Base-by-base conservation (phyloP, 37 sponge, comb jelly and placozoan genomes). In the Crambe crambe region DNA sequence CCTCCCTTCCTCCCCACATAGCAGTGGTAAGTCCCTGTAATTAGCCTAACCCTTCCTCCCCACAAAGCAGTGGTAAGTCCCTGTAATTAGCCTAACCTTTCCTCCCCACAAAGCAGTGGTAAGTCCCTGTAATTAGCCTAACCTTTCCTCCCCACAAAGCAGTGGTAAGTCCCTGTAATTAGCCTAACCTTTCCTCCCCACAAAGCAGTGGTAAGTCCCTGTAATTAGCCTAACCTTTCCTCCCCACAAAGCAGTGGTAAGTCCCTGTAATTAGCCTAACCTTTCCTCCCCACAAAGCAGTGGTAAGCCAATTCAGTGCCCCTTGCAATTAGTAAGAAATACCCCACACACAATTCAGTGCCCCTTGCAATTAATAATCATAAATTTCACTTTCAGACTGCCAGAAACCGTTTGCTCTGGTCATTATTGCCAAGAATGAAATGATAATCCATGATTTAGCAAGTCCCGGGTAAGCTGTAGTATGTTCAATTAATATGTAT, bases 371-470 rank as follows among this genome's bases (percentile, higher is more conserved):
- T 47, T n/a, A n/a, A n/a, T n/a, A n/a, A n/a, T n/a, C n/a, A n/a
- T n/a, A n/a, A n/a, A n/a, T 35, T 41, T 42, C 71, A 27, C 18
- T 34, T 30, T 40, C 40, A 79, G 86, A 86, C 23, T 27, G 26
- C 40, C 86, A 86, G 68, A 72, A 79, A n/a, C 79, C 80, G 37
- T 74, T 79, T 73, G 74, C 80, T 9, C 67, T 86, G 2, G 80
- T 78, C 31, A 63, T 78, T 10, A 64, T 86, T 21, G 64, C 86
- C 15, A 67, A 79, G 68, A 47, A 66, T 29, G 80, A 86, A 32
- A 68, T 86, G 56, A 25, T 86, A 6, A 65, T 79, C 38, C 86
- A 79, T 37, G 86, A 84, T 63, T 30, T 83, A 36, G 61, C 58
- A 36, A 40, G 44, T 23, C 61, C 51, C 32, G 62, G 47, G 78